phyloP scores from a whole-genome alignment of 2,888 invertebrate species.

The Suillia variegata region DNA sequence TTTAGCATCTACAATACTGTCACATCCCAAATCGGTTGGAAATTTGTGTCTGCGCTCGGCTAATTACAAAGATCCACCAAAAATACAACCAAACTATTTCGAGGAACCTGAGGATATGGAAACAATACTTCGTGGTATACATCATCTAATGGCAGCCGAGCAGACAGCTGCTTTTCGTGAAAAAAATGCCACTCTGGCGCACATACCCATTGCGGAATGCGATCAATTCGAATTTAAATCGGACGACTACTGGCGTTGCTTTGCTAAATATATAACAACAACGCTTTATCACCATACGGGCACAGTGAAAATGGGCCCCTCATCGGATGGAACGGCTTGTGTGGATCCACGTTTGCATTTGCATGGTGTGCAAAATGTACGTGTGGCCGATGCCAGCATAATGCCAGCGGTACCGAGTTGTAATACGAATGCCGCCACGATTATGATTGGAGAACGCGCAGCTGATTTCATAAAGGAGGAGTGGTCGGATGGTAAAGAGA shows the following conservation, averaged over 20 bases:
- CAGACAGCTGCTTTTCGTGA: conserved; percentile 59
- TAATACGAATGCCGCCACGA: conserved; percentile 82
- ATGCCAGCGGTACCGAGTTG: conserved; percentile 79
- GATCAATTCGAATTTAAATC: conserved; percentile 37
- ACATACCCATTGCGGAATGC: conserved; percentile 44
- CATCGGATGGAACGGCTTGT: conserved; percentile 67
- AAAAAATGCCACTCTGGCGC: conserved; percentile 44
- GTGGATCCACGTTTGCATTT: conserved; percentile 71
- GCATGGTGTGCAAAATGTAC: conserved; percentile 67
- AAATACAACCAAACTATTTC: conserved; percentile 72
- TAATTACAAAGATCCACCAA: conserved; percentile 66
- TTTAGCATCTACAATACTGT: conserved; percentile 56
- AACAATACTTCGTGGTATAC: conserved; percentile 63
- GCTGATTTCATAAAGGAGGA: conserved; percentile 64
- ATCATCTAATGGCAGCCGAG: conserved; percentile 52
- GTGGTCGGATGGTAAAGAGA: conserved; percentile 36
- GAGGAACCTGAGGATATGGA: conserved; percentile 65
- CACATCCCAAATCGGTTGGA: conserved; percentile 64
- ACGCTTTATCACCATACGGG: conserved; percentile 74
- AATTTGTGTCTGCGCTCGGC: conserved; percentile 63
- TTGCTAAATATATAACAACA: conserved; percentile 68
- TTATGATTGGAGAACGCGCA: conserved; percentile 86
- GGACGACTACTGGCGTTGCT: conserved; percentile 71
- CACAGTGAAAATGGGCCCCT: conserved; percentile 75
- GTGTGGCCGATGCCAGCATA: conserved; percentile 77